A percentile compares a stretch with the other conserved stretches of the same genome.
Evolutionary conservation across 2,797 vertebrate species (phyloP).

Genomic region (Neomorphus geoffroyi): DNA sequence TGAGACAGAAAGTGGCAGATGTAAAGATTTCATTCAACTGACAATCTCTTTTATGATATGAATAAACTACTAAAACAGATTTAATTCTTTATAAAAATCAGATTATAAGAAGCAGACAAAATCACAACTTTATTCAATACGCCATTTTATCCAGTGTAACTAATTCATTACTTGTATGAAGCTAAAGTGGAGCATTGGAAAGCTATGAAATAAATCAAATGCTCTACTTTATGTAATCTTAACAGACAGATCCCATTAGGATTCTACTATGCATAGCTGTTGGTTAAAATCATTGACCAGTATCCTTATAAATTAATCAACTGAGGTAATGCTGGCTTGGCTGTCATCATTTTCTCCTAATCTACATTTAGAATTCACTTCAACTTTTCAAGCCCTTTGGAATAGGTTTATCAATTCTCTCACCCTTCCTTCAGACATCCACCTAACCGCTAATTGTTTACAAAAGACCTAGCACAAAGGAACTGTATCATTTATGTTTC

Average conservation of each 20-base stretch:
- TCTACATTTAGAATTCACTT: slow-evolving; percentile 76
- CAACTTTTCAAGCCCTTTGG: slow-evolving; percentile 69
- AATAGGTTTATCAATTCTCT: slow-evolving; percentile 71
- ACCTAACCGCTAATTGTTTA: slow-evolving; percentile 45
- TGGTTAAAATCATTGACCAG: slow-evolving; percentile 83
- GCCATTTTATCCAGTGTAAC: slow-evolving; percentile 78
- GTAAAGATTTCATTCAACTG: slow-evolving; percentile 67
- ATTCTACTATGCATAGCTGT: slow-evolving; percentile 73
- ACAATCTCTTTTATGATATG: slow-evolving; percentile 68
- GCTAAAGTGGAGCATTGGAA: slow-evolving; percentile 77
- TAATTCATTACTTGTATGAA: slow-evolving; percentile 81
- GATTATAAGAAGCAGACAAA: slow-evolving; percentile 77
- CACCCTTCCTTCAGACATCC: slow-evolving; percentile 39
- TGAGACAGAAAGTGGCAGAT: slow-evolving; percentile 64
- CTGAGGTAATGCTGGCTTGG: slow-evolving; percentile 71
- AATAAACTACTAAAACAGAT: slow-evolving; percentile 73
- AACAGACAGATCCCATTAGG: slow-evolving; percentile 80
- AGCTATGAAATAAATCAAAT: slow-evolving; percentile 82
- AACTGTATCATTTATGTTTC: slow-evolving; percentile 3
- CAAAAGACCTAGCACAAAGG: slow-evolving; percentile 8
- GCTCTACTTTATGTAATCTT: slow-evolving; percentile 77
- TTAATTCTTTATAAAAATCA: slow-evolving; percentile 77
- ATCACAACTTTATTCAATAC: slow-evolving; percentile 77
- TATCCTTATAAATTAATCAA: slow-evolving; percentile 80
- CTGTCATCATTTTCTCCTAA: slow-evolving; percentile 76